Evolutionary conservation across 2,888 invertebrate genomes (phyloP).

Genomic region (Limnephilus rhombicus): DNA sequence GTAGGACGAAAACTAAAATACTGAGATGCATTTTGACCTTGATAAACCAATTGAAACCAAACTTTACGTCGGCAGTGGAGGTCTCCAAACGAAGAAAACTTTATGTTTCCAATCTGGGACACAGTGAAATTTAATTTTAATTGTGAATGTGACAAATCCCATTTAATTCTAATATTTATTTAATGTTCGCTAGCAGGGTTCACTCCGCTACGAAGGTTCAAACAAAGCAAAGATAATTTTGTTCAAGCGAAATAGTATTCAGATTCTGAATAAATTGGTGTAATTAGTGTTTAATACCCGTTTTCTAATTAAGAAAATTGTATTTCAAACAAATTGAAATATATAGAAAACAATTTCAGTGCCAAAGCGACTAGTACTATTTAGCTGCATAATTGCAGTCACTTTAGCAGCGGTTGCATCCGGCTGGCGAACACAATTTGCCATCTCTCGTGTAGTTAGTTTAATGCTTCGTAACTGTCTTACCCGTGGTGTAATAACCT

Average conservation of each 20-base stretch:
- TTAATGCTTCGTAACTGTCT: conserved; percentile 65
- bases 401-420: conserved; percentile 40
- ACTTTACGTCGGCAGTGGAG: not conserved
- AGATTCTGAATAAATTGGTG: not conserved
- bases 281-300: not conserved
- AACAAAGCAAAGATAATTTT: not conserved
- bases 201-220: not conserved
- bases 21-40: not conserved
- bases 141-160: conserved; percentile 7
- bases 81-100: not conserved
- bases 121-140: conserved; percentile 34
- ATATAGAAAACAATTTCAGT: not conserved
- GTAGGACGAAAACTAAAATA: not conserved
- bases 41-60: not conserved
- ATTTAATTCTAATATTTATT: not conserved
- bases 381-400: conserved; percentile 41
- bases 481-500: conserved; percentile 64
- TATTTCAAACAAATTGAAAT: conserved; percentile 1
- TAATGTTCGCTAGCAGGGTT: not conserved
- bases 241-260: not conserved
- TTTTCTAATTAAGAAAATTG: conserved; percentile 1
- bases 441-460: conserved; percentile 53
- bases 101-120: not conserved
- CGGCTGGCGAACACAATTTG: conserved; percentile 46
- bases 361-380: conserved; percentile 7